Evolutionary conservation across 2,113 vertebrate genomes (phyloP).

Genomic region (Ivindomyrus marchei): DNA sequence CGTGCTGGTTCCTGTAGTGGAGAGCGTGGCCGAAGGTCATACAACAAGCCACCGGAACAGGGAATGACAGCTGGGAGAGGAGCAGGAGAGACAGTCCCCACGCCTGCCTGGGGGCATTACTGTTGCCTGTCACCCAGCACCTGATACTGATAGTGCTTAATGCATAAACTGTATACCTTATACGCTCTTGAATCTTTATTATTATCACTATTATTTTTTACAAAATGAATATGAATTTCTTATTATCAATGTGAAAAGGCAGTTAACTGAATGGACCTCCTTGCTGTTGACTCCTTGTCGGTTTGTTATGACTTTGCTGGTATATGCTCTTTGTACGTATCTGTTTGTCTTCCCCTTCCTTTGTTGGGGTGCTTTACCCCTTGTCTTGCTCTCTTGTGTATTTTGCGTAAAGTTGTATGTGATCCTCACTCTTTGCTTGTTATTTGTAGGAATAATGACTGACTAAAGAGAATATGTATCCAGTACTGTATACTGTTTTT

Average conservation of each 20-base stretch:
- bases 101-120: neutral
- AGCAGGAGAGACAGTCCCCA: neutral
- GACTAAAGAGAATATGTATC: conserved; percentile 49
- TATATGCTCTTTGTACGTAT: conserved; percentile 46
- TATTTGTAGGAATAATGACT: conserved; percentile 51
- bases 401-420: conserved; percentile 51
- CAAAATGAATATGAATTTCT: conserved; percentile 4
- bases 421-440: conserved; percentile 56
- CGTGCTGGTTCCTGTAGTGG: neutral
- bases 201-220: neutral
- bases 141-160: neutral
- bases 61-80: neutral
- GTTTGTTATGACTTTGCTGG: conserved; percentile 35
- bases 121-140: neutral
- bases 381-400: conserved; percentile 51
- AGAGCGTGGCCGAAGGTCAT: neutral
- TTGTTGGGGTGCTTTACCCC: neutral
- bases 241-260: conserved; percentile 27
- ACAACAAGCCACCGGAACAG: neutral
- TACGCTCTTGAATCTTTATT: neutral
- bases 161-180: neutral
- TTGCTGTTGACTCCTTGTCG: conserved; percentile 25
- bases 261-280: conserved; percentile 24
- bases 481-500: conserved; percentile 53
- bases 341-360: conserved; percentile 23